Conservation (phyloP, 2,888 invertebrate genomes). For the Chrysotoxum bicinctum region DNA sequence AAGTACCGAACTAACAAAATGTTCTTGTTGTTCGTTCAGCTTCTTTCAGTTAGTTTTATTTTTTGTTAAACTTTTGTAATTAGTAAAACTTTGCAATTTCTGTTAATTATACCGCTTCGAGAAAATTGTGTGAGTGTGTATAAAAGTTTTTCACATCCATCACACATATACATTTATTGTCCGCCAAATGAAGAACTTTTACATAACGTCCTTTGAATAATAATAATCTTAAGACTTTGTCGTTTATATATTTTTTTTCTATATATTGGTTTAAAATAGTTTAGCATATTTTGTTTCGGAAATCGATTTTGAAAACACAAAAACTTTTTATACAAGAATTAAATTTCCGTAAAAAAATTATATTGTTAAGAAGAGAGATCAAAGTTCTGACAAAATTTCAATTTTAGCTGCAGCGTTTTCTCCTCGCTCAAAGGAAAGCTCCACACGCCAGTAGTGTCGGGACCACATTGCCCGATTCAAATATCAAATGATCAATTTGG, state of each 20-base stretch:
- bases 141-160: conserved; percentile 18
- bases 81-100: conserved; percentile 70
- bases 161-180: conserved; percentile 41
- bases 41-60: conserved; percentile 57
- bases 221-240: not conserved
- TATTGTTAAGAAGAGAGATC: too few species aligned
- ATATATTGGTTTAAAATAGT: not conserved
- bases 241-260: not conserved
- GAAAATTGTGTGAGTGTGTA: conserved; percentile 29
- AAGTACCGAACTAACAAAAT: conserved; percentile 64
- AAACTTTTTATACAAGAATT: not conserved
- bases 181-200: conserved; percentile 49
- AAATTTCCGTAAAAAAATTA: too few species aligned
- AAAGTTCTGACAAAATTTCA: too few species aligned
- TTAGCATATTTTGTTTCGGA: not conserved
- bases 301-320: not conserved
- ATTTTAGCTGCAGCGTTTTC: too few species aligned
- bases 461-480: too few species aligned
- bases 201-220: conserved; percentile 48
- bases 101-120: conserved; percentile 67
- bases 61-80: conserved; percentile 65
- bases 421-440: too few species aligned
- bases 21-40: conserved; percentile 62
- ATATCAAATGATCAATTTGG: too few species aligned
- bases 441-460: too few species aligned